A percentile compares a stretch with the other conserved stretches of the same genome.
phyloP scores from a whole-genome alignment of 2,888 invertebrate species.

The Gandaritis pyraliata region DNA sequence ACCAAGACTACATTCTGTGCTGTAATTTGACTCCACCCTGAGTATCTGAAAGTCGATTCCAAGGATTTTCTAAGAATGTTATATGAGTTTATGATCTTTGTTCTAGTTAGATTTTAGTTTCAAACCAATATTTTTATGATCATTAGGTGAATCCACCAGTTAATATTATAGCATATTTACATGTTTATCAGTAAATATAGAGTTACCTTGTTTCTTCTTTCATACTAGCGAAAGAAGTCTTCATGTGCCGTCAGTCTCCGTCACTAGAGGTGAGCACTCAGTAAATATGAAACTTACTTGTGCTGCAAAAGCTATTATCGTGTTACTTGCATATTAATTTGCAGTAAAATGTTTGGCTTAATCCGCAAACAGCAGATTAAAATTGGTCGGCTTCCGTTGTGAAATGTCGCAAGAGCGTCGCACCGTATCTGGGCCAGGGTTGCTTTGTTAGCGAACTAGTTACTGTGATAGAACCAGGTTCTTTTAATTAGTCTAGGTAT shows the following conservation, averaged over 20 bases:
- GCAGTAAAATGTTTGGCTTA: conserved; percentile 7
- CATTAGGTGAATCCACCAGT: not conserved
- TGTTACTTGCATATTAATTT: not conserved
- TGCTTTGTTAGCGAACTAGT: conserved; percentile 30
- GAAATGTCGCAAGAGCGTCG: conserved; percentile 39
- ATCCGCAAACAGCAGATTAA: conserved; percentile 31
- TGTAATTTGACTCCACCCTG: conserved; percentile 3
- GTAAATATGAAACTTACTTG: too few species aligned
- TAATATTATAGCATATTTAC: not conserved
- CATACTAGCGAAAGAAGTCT: not conserved
- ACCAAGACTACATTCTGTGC: conserved; percentile 7
- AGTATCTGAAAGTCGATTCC: not conserved
- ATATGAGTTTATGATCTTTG: too few species aligned
- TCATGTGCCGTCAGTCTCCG: not conserved
- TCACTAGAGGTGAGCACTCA: too few species aligned
- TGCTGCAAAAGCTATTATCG: too few species aligned
- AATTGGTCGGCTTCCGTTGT: conserved; percentile 35
- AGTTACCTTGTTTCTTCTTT: not conserved
- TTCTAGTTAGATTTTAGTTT: not conserved
- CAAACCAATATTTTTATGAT: too few species aligned
- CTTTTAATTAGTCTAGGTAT: conserved; percentile 17
- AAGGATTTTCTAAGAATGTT: not conserved
- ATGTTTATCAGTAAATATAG: not conserved
- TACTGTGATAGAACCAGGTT: conserved; percentile 17
- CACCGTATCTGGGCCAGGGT: conserved; percentile 37